A percentile compares a stretch with the other conserved stretches of the same genome.
Conservation (phyloP, 1,140 invertebrate species). For the Nixonia krombeini region DNA sequence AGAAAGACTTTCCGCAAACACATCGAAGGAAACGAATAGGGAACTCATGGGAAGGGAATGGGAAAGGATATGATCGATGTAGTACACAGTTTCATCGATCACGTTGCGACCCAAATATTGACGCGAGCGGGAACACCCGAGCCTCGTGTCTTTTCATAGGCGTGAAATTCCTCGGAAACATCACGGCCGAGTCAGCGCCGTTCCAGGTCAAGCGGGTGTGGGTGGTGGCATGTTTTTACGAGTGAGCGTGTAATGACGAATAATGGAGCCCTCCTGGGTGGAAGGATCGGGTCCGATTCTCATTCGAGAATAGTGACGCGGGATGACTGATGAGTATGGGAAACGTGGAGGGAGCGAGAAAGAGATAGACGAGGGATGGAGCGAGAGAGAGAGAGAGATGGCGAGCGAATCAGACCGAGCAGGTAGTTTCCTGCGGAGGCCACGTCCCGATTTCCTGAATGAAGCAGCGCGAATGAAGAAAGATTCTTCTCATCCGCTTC, state of each 20-base stretch:
- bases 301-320: conserved; percentile 54
- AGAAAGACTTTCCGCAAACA: no score
- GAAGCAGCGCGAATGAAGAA: conserved; percentile 21
- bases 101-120: conserved; percentile 47
- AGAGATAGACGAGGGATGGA: conserved; percentile 7
- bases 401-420: conserved; percentile 34
- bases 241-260: conserved; percentile 70
- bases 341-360: conserved; percentile 9
- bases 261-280: conserved; percentile 62
- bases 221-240: conserved; percentile 60
- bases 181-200: no score
- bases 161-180: conserved; percentile 37
- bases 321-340: conserved; percentile 65
- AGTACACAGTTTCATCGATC: conserved; percentile 37
- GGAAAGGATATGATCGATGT: conserved; percentile 47
- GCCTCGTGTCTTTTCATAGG: conserved; percentile 18
- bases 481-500: conserved; percentile 9
- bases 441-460: conserved; percentile 25
- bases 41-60: no score
- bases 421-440: conserved; percentile 41
- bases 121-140: conserved; percentile 29
- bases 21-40: no score
- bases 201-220: conserved; percentile 30
- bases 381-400: conserved; percentile 22
- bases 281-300: conserved; percentile 47